Evolutionary conservation across 2,113 vertebrate genomes (phyloP).

Genomic region (Lipophrys pholis): DNA sequence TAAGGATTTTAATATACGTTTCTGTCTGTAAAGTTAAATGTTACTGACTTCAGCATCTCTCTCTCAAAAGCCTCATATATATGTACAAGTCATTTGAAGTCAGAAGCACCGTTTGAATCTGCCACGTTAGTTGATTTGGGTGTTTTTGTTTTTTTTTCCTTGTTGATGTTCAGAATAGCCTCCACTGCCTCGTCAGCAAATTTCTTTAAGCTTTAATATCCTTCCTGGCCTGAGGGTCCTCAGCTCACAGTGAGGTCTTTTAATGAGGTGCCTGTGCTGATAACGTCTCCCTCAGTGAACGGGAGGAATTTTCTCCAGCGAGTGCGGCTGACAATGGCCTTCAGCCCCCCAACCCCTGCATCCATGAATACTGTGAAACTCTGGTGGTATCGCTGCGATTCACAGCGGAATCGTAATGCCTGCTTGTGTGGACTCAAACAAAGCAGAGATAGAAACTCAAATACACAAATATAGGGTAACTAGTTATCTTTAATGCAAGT

Average conservation of each 20-base stretch:
- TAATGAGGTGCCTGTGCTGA: conserved; percentile 50
- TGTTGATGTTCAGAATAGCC: conserved; percentile 39
- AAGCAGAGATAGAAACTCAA: background rate
- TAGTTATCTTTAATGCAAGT: no score
- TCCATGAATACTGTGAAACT: conserved; percentile 23
- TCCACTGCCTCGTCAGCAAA: conserved; percentile 55
- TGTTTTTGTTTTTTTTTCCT: conserved; percentile 22
- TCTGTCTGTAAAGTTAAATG: background rate
- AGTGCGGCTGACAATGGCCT: conserved; percentile 49
- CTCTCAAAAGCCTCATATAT: conserved; percentile 5
- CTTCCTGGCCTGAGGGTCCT: conserved; percentile 33
- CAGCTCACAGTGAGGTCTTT: conserved; percentile 40
- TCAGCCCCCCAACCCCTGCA: conserved; percentile 27
- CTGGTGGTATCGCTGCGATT: conserved; percentile 28
- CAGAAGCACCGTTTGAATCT: conserved; percentile 14
- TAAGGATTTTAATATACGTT: background rate
- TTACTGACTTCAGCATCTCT: conserved; percentile 37
- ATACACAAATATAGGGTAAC: no score
- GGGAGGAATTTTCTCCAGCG: conserved; percentile 30
- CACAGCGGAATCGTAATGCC: background rate
- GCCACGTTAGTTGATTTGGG: conserved; percentile 33
- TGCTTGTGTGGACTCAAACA: background rate
- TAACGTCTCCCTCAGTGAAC: conserved; percentile 36
- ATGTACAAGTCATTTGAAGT: conserved; percentile 18
- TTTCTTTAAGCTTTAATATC: conserved; percentile 68